These are phyloP conservation scores for Erinaceus europaeus DNA, from an alignment of 2,113 vertebrate genomes.

Conservation along the genomic window DNA sequence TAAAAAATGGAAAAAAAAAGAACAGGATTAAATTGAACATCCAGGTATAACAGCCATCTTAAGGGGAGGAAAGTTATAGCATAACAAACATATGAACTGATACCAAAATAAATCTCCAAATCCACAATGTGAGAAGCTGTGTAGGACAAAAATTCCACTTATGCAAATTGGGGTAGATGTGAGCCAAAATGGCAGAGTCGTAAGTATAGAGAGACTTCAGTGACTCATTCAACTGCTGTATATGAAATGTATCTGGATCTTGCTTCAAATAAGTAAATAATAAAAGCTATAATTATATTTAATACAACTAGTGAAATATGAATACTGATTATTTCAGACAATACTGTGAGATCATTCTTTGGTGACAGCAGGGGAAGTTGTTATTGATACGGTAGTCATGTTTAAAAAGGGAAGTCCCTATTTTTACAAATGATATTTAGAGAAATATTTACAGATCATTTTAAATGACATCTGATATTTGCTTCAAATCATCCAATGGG, in stretches of 20 bases:
- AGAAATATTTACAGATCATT: neutral
- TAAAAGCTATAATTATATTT: neutral
- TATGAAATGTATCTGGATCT: neutral
- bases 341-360: neutral
- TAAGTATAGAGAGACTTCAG: neutral
- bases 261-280: constrained; percentile 1
- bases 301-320: neutral
- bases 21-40: neutral
- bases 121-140: neutral
- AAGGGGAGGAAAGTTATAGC: neutral
- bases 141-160: neutral
- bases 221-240: neutral
- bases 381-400: neutral
- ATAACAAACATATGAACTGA: neutral
- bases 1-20: too few species aligned
- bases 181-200: neutral
- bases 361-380: neutral
- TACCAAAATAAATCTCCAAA: neutral
- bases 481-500: neutral
- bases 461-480: neutral
- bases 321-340: neutral
- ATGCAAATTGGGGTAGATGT: neutral
- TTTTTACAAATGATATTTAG: neutral
- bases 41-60: neutral
- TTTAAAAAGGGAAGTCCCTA: constrained; percentile 9